A percentile compares a stretch with the other conserved stretches of the same genome.
Evolutionary conservation across 2,113 vertebrate species (phyloP).

Genomic region (cattle (Bos taurus)): ARS-UCD2.0 NC_037333.1:76780001-76780500

Average conservation of each 20-base stretch:
- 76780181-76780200: background rate
- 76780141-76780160: background rate
- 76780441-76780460: background rate
- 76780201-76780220: slow-evolving; percentile 8
- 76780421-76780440: background rate
- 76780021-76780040: background rate
- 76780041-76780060: background rate
- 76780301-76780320: background rate
- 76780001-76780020: background rate
- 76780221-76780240: background rate
- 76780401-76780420: background rate
- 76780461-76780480: background rate
- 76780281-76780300: background rate
- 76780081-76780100: background rate
- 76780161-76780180: background rate
- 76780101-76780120: background rate
- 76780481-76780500: background rate
- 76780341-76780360: background rate
- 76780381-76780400: background rate
- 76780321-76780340: background rate
- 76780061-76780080: background rate
- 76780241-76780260: background rate
- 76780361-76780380: background rate
- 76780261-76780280: background rate
- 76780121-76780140: background rate